Evolutionary conservation across 2,888 invertebrate genomes (phyloP), one percentile per base, ranked within the genome.

Genomic region (Macrosiphum euphorbiae): DNA sequence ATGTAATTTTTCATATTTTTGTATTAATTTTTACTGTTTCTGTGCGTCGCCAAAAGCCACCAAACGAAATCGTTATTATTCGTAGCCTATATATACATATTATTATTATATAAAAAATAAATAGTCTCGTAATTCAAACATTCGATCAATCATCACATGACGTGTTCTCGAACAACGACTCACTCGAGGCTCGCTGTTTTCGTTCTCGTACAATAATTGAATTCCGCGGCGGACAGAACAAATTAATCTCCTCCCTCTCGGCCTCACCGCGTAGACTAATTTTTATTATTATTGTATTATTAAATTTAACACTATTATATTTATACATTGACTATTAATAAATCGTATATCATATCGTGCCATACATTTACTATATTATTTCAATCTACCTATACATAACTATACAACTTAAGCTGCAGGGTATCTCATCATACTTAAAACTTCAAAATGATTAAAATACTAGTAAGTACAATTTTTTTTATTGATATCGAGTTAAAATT

Each of bases 211-310:
- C 20, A 55, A 20, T 7, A 2, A 41, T 35, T n/a, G 35, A 35
- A 16, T 78, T 13, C n/a, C 35, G 35, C 35, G 67, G n/a, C 78
- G 35, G 35, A 78, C 78, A 78, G 78, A 78, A 78, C 35, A 78
- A 35, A 35, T 78, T 78, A 35, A 78, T 78, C 20, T 78, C 7
- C 35, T 35, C 78, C 20, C 35, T 67, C n/a, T n/a, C 67, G 67
- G 67, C 67, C n/a, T 11, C 44, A 26, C 85, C 28, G 4, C 44
- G 85, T 85, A 85, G 85, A 85, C 85, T 85, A 85, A 85, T 85
- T 85, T 44, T 26, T 85, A 85, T 85, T 85, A 85, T 85, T 85
- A 85, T 85, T 85, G 41, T 85, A 85, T 85, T 85, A 85, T 85
- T 85, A 85, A 44, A 41, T 85, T 85, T 85, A 85, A 85, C 85